Evolutionary conservation across 2,888 invertebrate species (phyloP).

Genomic region (Chaetoderma sp.): DNA sequence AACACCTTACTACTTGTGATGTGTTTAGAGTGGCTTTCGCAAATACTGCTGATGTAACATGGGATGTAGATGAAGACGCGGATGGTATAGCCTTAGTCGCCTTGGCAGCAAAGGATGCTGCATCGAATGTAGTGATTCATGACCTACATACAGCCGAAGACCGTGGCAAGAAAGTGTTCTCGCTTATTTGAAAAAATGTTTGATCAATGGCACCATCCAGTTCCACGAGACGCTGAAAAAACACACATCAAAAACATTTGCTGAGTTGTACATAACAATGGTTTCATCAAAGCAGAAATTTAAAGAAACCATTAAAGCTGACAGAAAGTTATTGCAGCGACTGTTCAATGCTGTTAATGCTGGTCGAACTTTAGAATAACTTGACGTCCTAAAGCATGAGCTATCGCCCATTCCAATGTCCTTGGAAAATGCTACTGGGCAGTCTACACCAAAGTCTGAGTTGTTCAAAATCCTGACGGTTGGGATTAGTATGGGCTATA

Average conservation of each 20-base stretch:
- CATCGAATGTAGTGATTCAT: not conserved
- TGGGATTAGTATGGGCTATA: not conserved
- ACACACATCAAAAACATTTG: slow-evolving; percentile 7
- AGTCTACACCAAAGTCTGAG: slow-evolving; percentile 5
- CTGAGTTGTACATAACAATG: not conserved
- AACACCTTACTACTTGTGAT: not conserved
- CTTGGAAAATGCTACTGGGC: slow-evolving; percentile 11
- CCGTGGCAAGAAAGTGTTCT: no score
- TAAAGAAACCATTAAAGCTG: slow-evolving; percentile 2
- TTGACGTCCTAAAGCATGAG: slow-evolving; percentile 6
- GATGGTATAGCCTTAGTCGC: not conserved
- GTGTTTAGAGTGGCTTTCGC: not conserved
- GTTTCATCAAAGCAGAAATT: not conserved
- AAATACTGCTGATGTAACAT: not conserved
- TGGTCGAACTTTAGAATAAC: slow-evolving; percentile 1
- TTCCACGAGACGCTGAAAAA: slow-evolving; percentile 2
- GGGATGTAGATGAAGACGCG: no score
- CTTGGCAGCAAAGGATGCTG: not conserved
- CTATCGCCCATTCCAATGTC: slow-evolving; percentile 5
- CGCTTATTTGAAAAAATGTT: no score
- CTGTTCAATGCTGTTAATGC: slow-evolving; percentile 11
- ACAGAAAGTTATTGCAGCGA: slow-evolving; percentile 5
- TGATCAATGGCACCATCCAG: no score
- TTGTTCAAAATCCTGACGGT: not conserved
- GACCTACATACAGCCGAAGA: not conserved